Percentiles rank a stretch among this genome's conserved stretches.
These are phyloP conservation scores for Celastrina argiolus DNA, from an alignment of 2,888 invertebrate genomes.

Conservation along the genomic window DNA sequence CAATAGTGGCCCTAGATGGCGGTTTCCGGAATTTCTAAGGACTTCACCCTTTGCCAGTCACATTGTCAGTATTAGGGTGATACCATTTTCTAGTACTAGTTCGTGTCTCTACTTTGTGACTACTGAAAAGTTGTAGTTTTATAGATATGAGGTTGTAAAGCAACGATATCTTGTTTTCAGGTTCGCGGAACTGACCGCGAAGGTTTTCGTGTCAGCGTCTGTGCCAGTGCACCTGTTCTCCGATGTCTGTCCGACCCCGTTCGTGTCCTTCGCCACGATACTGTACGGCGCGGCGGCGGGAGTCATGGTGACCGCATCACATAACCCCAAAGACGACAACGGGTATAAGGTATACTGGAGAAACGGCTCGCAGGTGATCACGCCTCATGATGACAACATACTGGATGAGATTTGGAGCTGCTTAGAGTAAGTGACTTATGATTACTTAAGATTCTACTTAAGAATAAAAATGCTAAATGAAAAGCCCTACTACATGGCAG, in stretches of 20 bases:
- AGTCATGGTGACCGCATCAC: conserved; percentile 96
- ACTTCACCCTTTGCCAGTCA: no score
- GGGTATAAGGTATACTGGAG: conserved; percentile 98
- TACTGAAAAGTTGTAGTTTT: no score
- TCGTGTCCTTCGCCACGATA: conserved; percentile 91
- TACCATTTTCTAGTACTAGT: no score
- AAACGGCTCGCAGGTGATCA: conserved; percentile 96
- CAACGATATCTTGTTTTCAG: conserved; percentile 63
- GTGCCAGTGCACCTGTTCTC: conserved; percentile 90
- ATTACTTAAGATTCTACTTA: no score
- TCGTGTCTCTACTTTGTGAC: no score
- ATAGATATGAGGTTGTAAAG: no score
- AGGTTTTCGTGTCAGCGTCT: conserved; percentile 86
- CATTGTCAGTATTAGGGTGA: no score
- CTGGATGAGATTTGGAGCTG: conserved; percentile 86
- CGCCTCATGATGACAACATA: conserved; percentile 94
- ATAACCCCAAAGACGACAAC: conserved; percentile 97
- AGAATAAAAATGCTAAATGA: no score
- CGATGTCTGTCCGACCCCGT: conserved; percentile 92
- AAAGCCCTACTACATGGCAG: no score
- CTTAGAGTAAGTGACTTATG: conserved; percentile 73
- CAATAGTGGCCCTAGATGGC: no score
- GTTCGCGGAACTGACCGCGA: conserved; percentile 92
- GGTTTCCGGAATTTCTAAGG: no score
- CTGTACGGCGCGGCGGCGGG: conserved; percentile 88